These are phyloP conservation scores for Budorcas taxicolor DNA, from an alignment of 2,113 vertebrate genomes.

Conservation along the genomic window DNA sequence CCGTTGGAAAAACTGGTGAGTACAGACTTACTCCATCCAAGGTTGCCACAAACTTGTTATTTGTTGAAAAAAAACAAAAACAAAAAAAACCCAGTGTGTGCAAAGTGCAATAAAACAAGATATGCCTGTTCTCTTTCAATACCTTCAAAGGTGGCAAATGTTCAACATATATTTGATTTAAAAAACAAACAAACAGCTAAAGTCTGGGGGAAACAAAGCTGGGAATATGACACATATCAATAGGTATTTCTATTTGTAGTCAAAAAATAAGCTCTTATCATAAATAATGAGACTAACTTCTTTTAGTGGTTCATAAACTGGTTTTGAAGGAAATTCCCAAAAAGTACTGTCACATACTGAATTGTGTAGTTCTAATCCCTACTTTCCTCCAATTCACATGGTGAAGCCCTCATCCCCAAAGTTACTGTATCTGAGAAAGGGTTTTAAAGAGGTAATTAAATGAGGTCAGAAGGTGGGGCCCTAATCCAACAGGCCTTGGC, in stretches of 20 bases:
- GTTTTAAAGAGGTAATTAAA: not conserved
- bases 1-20: not conserved
- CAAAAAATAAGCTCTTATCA: not conserved
- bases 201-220: not conserved
- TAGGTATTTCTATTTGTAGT: not conserved
- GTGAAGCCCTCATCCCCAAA: not conserved
- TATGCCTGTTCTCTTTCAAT: not conserved
- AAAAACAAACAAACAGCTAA: not conserved
- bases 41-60: not conserved
- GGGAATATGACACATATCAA: not conserved
- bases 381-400: not conserved
- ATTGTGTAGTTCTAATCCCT: not conserved
- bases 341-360: not conserved
- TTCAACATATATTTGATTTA: constrained; percentile 16
- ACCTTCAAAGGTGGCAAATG: not conserved
- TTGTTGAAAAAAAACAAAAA: not conserved
- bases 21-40: not conserved
- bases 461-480: not conserved
- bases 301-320: not conserved
- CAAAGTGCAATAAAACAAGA: not conserved
- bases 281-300: constrained; percentile 4
- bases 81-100: not conserved
- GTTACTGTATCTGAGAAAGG: not conserved
- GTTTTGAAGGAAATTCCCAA: not conserved
- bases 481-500: not conserved